Evolutionary conservation across 2,113 vertebrate species (phyloP).

Genomic region (Hystrix cristata): DNA sequence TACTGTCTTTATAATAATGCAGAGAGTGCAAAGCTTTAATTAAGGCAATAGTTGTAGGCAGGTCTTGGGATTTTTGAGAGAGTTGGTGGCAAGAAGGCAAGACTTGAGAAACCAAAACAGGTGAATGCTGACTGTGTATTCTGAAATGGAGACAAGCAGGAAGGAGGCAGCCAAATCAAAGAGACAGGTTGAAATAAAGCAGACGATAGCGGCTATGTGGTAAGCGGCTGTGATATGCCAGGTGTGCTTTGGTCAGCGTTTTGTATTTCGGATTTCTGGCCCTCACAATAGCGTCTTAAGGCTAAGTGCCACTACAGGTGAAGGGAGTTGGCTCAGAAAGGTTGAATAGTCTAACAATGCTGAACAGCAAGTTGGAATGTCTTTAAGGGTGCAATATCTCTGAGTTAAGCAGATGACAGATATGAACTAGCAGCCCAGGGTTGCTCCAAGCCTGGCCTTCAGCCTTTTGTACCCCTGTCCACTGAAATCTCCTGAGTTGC

Average conservation of each 20-base stretch:
- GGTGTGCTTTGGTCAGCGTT: background rate
- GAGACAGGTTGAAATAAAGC: background rate
- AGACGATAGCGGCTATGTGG: background rate
- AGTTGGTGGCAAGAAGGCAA: background rate
- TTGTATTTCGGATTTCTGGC: background rate
- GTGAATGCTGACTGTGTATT: background rate
- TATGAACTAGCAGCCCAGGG: background rate
- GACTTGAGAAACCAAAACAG: background rate
- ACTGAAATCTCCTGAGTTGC: background rate
- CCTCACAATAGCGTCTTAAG: background rate
- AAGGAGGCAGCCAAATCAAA: background rate
- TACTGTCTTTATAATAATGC: conserved; percentile 48
- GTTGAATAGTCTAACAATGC: background rate
- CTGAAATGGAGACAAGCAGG: background rate
- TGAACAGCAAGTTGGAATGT: background rate
- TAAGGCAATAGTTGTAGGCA: background rate
- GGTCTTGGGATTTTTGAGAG: background rate
- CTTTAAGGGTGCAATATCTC: background rate
- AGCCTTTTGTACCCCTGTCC: accelerated
- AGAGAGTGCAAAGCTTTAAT: conserved; percentile 61
- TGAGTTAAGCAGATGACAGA: background rate
- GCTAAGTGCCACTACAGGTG: background rate
- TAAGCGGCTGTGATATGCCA: background rate
- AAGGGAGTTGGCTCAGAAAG: background rate
- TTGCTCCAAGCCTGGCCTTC: background rate